Conservation (phyloP, 2,888 invertebrate genomes). For the Myopa tessellatipennis region DNA sequence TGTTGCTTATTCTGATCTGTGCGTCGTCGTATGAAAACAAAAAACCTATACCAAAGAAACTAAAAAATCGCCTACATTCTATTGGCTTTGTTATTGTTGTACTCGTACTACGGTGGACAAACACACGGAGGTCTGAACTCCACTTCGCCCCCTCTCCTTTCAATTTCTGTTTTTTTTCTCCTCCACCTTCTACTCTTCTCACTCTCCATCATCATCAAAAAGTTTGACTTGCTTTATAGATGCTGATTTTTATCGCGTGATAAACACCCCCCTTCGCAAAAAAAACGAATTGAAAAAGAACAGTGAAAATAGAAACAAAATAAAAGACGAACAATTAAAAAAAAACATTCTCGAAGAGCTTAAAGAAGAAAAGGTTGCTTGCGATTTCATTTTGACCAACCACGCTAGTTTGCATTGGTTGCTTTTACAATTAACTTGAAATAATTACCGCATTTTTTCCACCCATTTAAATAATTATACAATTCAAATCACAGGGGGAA, state of each 20-base stretch:
- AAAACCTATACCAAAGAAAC: too few species aligned
- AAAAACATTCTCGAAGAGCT: slow-evolving; percentile 1
- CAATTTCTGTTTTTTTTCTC: not conserved
- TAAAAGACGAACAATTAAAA: slow-evolving; percentile 4
- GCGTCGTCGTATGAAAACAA: too few species aligned
- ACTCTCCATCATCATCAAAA: not conserved
- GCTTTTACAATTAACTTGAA: slow-evolving; percentile 12
- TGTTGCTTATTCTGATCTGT: too few species aligned
- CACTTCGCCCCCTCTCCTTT: not conserved
- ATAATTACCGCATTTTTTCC: not conserved
- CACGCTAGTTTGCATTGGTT: slow-evolving; percentile 23
- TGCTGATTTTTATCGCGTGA: slow-evolving; percentile 30
- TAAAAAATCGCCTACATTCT: not conserved
- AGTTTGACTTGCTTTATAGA: not conserved
- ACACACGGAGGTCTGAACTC: not conserved
- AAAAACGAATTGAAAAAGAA: slow-evolving; percentile 8
- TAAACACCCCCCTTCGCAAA: not conserved
- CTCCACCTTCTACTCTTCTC: not conserved
- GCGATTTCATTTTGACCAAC: slow-evolving; percentile 24
- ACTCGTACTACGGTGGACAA: not conserved
- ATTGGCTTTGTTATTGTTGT: not conserved
- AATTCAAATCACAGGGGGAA: too few species aligned
- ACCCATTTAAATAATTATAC: too few species aligned
- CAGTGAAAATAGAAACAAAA: slow-evolving; percentile 1
- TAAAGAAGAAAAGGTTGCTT: slow-evolving; percentile 19